Conservation (phyloP, 2,888 invertebrate species). For the Oxytorus armatus region DNA sequence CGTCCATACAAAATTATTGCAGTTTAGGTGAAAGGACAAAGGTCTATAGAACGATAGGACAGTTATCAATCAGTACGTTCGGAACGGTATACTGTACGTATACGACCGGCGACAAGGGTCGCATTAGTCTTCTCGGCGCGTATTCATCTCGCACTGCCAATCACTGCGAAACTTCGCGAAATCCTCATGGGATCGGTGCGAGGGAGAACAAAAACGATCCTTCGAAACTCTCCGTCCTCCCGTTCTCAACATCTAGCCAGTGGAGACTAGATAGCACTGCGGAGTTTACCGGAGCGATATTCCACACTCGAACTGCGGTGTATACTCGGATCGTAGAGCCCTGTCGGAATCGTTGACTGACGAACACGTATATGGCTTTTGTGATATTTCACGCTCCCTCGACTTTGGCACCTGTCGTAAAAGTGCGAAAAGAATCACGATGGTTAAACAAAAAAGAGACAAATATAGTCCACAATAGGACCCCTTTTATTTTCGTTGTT, state of each 20-base stretch:
- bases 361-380: constrained; percentile 43
- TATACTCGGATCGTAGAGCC: neutral
- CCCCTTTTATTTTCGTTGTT: too few species aligned
- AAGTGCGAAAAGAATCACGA: neutral
- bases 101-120: constrained; percentile 60
- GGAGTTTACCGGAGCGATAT: neutral
- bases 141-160: constrained; percentile 78
- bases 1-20: neutral
- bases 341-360: constrained; percentile 32
- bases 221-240: constrained; percentile 28
- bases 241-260: constrained; percentile 20
- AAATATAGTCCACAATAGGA: too few species aligned
- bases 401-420: constrained; percentile 41
- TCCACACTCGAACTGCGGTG: neutral
- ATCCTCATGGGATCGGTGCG: constrained; percentile 62
- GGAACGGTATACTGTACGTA: constrained; percentile 70
- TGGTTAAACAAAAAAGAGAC: too few species aligned
- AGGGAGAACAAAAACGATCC: constrained; percentile 26
- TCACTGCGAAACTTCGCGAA: constrained; percentile 72
- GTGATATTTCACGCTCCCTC: constrained; percentile 15
- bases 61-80: constrained; percentile 79
- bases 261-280: neutral
- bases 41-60: constrained; percentile 28
- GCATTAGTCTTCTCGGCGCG: constrained; percentile 77
- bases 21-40: constrained; percentile 13